These are phyloP conservation scores for Pelvicachromis taeniatus DNA, from an alignment of 2,113 vertebrate species.

Conservation along the genomic window DNA sequence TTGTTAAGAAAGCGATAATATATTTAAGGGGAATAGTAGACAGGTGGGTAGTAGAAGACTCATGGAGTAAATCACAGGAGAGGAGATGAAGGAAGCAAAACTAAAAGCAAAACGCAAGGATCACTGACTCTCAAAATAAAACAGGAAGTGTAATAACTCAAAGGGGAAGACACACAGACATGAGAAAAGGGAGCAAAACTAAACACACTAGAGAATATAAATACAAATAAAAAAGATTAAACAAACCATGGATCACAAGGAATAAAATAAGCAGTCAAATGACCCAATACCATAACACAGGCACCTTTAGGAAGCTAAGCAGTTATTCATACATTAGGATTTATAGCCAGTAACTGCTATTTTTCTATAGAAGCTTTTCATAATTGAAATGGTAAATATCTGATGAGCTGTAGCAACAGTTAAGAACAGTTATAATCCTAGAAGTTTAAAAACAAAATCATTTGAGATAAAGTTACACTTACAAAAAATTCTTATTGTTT, in stretches of 20 bases:
- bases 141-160: not conserved
- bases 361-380: not conserved
- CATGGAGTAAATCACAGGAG: not conserved
- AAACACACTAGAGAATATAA: not conserved
- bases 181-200: not conserved
- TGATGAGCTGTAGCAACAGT: not conserved
- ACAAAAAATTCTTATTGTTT: not conserved
- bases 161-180: not conserved
- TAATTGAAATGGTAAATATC: not conserved
- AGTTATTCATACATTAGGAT: not conserved
- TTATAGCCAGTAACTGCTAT: not conserved
- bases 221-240: not conserved
- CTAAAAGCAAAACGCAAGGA: not conserved
- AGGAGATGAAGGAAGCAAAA: not conserved
- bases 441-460: accelerated
- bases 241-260: not conserved
- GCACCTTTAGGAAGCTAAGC: not conserved
- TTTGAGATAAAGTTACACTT: not conserved
- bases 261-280: not conserved
- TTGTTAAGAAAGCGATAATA: not conserved
- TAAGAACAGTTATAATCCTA: not conserved
- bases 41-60: not conserved
- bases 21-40: no score
- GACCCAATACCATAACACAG: not conserved
- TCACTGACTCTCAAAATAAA: not conserved